Base-by-base conservation (phyloP, 30 jellyfish, hydroid and myxozoan genomes). In the Sanderia malayensis region DNA sequence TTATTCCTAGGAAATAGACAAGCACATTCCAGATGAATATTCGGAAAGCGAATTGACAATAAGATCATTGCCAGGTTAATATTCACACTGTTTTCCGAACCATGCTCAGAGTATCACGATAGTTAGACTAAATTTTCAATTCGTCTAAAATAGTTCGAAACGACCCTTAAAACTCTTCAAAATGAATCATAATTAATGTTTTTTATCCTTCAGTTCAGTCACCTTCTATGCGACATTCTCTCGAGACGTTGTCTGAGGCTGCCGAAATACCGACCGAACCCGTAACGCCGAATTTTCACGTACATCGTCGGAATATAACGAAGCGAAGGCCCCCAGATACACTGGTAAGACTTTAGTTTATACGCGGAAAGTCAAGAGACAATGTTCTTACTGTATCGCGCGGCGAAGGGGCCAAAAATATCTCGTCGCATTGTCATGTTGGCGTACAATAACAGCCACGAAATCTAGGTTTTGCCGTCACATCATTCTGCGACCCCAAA, bases 291-390 rank as follows among this genome's bases (percentile, higher is more conserved):
- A 44, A 26, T 3, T 1, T 13, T 0, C 61, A 15, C 18, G 27
- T 23, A 9, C 46, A 64, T 20, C n/a, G n/a, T n/a, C 31, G 76
- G 41, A 60, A 74, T 7, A 31, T 60, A n/a, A 60, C 28, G 26
- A 74, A 74, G 44, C 57, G 77, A 6, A 74, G 44, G 68, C 77
- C 74, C 0, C 72, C 86, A 11, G 31, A 61, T 60, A 26, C 24
- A 13, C 22, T 44, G 21, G 86, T 74, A 41, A 58, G 86, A 34
- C 13, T 37, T 37, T 37, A 4, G 6, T 37, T 37, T n/a, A n/a
- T n/a, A n/a, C n/a, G n/a, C n/a, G n/a, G n/a, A n/a, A n/a, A n/a
- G n/a, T n/a, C n/a, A n/a, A n/a, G n/a, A n/a, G n/a, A n/a, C n/a
- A n/a, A n/a, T n/a, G n/a, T n/a, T n/a, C n/a, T n/a, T n/a, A n/a